Evolutionary conservation across 2,113 vertebrate genomes (phyloP).

Genomic region (Regulus satrapa): DNA sequence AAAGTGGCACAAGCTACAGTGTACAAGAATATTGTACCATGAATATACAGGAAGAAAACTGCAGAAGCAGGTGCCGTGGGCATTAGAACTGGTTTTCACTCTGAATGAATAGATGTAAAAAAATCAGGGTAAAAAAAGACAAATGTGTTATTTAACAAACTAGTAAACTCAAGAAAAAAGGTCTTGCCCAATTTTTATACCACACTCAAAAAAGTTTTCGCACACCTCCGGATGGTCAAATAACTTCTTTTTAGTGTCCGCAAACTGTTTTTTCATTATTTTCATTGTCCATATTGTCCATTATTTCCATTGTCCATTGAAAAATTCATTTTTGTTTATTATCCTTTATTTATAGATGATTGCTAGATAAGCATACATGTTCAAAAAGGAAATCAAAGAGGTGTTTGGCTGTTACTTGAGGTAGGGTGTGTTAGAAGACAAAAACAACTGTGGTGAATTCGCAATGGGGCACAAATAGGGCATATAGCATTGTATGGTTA

Average conservation of each 20-base stretch:
- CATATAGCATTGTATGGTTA: not conserved
- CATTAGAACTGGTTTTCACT: not conserved
- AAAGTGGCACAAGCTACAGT: not conserved
- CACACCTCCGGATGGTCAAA: not conserved
- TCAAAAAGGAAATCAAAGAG: not conserved
- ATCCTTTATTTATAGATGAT: constrained; percentile 20
- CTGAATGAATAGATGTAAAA: not conserved
- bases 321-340: constrained; percentile 6
- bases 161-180: not conserved
- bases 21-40: not conserved
- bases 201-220: not conserved
- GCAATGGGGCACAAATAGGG: not conserved
- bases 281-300: not conserved
- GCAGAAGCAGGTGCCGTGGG: not conserved
- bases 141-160: not conserved
- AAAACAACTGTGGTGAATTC: not conserved
- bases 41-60: not conserved
- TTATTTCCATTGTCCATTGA: not conserved
- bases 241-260: not conserved
- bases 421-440: not conserved
- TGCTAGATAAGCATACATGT: not conserved
- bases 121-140: not conserved
- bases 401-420: not conserved
- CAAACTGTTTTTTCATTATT: not conserved
- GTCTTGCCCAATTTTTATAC: not conserved